phyloP scores from a whole-genome alignment of 1,140 invertebrate genomes.

The Forficula auricularia region DNA sequence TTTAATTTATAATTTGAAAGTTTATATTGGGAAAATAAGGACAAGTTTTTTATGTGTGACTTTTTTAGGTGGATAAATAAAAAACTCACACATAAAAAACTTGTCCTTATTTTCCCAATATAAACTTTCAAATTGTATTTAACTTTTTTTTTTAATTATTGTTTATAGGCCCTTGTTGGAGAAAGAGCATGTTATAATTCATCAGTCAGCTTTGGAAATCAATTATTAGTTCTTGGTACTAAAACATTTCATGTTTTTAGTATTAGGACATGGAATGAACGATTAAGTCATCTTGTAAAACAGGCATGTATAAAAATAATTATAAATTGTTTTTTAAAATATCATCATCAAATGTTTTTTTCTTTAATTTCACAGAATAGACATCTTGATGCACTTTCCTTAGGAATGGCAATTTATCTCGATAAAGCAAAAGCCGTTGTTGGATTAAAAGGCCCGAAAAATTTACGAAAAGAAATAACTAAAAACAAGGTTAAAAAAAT shows the following conservation, averaged over 20 bases:
- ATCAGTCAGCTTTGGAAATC: conserved; percentile 58
- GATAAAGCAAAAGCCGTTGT: conserved; percentile 49
- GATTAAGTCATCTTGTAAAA: conserved; percentile 48
- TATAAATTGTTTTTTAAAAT: not conserved
- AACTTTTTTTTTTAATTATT: conserved; percentile 4
- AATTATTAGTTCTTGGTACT: conserved; percentile 69
- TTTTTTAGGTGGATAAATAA: too few relatives aligned
- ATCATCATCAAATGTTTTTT: not conserved
- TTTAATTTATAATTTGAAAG: too few relatives aligned
- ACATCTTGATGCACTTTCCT: conserved; percentile 40
- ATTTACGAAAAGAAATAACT: conserved; percentile 37
- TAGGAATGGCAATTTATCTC: conserved; percentile 49
- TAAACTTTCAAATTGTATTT: not conserved
- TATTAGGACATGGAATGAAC: conserved; percentile 65
- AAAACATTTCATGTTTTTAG: conserved; percentile 61
- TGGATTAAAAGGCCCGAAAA: conserved; percentile 35
- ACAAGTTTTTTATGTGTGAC: too few relatives aligned
- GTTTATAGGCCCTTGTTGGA: conserved; percentile 53
- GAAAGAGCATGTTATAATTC: conserved; percentile 83
- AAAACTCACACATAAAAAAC: too few relatives aligned
- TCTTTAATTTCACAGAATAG: conserved; percentile 29
- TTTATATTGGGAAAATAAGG: too few relatives aligned
- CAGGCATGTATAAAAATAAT: conserved; percentile 28
- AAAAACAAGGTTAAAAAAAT: conserved; percentile 33
- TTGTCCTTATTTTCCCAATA: not conserved